Evolutionary conservation across 2,113 vertebrate species (phyloP).

Genomic region (Xenotilapia longispinis): DNA sequence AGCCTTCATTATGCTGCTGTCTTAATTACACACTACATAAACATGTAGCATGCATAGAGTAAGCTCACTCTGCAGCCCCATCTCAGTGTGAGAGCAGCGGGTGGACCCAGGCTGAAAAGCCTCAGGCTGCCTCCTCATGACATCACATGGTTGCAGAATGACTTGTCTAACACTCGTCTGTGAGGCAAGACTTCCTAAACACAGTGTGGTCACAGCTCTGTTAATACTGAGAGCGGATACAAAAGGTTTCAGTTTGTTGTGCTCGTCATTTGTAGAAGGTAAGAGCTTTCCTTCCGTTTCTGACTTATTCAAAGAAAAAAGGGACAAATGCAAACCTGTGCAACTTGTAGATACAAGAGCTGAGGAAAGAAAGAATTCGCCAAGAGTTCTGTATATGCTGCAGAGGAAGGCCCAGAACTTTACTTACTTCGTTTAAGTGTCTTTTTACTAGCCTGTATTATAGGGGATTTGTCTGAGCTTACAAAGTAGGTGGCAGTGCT

Average conservation of each 20-base stretch:
- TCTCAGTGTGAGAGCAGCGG: neutral
- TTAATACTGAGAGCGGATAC: neutral
- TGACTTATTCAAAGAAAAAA: neutral
- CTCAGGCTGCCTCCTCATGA: conserved; percentile 59
- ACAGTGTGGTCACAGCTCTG: neutral
- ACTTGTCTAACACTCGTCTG: conserved; percentile 38
- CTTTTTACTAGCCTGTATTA: neutral
- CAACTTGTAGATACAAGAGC: neutral
- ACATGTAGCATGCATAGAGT: neutral
- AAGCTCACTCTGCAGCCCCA: neutral
- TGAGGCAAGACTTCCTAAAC: conserved; percentile 41
- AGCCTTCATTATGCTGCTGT: neutral
- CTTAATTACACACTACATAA: neutral
- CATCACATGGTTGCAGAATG: conserved; percentile 69
- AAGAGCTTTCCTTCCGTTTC: neutral
- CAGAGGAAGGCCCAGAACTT: neutral
- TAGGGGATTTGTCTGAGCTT: neutral
- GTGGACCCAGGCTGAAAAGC: neutral
- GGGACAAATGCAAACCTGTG: neutral
- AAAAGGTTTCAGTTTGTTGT: neutral
- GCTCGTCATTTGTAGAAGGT: neutral
- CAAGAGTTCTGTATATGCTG: neutral
- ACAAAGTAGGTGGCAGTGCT: neutral
- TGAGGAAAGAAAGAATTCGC: neutral
- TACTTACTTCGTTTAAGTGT: neutral